phyloP scores from a whole-genome alignment of 2,113 vertebrate species.

The Pollimyrus isidori region DNA sequence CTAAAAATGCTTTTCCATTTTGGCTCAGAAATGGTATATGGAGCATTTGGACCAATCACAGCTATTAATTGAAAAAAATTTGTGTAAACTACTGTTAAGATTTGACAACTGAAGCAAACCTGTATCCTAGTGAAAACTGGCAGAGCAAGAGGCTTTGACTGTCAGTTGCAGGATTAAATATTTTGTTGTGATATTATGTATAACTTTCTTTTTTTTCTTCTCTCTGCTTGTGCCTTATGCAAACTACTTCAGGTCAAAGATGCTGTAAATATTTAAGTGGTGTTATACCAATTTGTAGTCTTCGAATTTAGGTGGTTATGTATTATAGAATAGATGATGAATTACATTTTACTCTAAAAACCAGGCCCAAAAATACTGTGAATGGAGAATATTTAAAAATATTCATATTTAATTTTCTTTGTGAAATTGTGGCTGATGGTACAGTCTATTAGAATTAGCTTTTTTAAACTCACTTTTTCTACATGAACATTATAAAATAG shows the following conservation, averaged over 20 bases:
- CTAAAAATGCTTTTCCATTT: neutral
- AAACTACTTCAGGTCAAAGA: conserved; percentile 75
- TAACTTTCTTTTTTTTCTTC: conserved; percentile 31
- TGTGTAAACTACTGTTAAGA: conserved; percentile 70
- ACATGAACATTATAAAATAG: conserved; percentile 56
- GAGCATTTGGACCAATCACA: conserved; percentile 40
- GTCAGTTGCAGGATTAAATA: conserved; percentile 56
- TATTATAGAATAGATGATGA: conserved; percentile 46
- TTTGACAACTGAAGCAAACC: conserved; percentile 56
- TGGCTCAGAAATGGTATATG: neutral
- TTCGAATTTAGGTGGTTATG: conserved; percentile 40
- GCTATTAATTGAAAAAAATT: conserved; percentile 27
- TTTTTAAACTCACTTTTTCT: conserved; percentile 53
- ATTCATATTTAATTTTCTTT: conserved; percentile 65
- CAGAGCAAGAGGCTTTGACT: conserved; percentile 53
- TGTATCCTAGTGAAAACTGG: conserved; percentile 53
- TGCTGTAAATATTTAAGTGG: conserved; percentile 65
- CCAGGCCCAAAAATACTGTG: conserved; percentile 69
- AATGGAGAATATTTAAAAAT: conserved; percentile 65
- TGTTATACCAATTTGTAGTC: conserved; percentile 49
- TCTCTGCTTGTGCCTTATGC: conserved; percentile 91
- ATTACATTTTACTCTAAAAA: conserved; percentile 42
- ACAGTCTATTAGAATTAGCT: conserved; percentile 58
- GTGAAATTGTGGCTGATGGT: conserved; percentile 65
- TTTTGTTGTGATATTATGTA: conserved; percentile 43